Evolutionary conservation across 2,888 invertebrate genomes (phyloP).

Genomic region (Harpalus rufipes): DNA sequence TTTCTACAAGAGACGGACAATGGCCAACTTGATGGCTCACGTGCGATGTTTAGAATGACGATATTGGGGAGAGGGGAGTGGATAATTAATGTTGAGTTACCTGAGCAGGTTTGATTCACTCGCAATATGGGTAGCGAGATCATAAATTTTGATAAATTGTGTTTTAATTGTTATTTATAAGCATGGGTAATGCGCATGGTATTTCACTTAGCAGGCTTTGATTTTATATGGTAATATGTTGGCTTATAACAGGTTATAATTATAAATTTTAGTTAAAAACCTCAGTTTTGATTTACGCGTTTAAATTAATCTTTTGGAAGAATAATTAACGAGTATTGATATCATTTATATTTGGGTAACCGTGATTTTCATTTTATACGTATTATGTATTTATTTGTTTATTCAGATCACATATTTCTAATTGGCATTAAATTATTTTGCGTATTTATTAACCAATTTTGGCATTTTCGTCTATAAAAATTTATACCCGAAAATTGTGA

Average conservation of each 20-base stretch:
- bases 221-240: conserved; percentile 20
- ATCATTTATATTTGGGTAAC: conserved; percentile 18
- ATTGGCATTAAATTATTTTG: conserved; percentile 4
- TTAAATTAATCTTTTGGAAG: conserved; percentile 37
- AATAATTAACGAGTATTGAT: conserved; percentile 20
- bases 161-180: conserved; percentile 67
- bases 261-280: conserved; percentile 34
- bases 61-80: conserved; percentile 50
- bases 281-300: conserved; percentile 11
- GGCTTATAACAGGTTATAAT: conserved; percentile 24
- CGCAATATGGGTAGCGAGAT: conserved; percentile 64
- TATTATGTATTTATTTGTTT: conserved; percentile 27
- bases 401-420: conserved; percentile 17
- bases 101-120: conserved; percentile 62
- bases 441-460: background rate
- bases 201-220: conserved; percentile 53
- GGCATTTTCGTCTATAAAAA: background rate
- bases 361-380: conserved; percentile 22
- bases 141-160: conserved; percentile 65
- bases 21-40: conserved; percentile 35
- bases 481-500: background rate
- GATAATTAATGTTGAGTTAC: conserved; percentile 65
- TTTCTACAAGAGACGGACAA: conserved; percentile 9
- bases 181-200: conserved; percentile 47
- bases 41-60: conserved; percentile 29